These are phyloP conservation scores for Anastatus disparis DNA, from an alignment of 1,140 invertebrate species.

Conservation along the genomic window DNA sequence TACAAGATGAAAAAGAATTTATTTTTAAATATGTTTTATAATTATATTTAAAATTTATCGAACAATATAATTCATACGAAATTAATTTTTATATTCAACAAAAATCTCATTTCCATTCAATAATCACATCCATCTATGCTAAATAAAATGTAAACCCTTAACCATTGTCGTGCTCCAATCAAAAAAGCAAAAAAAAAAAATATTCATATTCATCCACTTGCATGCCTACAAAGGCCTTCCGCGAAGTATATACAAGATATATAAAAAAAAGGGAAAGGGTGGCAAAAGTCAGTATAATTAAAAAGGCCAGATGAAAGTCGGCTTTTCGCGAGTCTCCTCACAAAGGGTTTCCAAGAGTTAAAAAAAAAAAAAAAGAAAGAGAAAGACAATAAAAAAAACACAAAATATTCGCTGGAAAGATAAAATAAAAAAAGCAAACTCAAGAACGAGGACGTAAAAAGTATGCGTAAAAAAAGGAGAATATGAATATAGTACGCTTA, in stretches of 20 bases:
- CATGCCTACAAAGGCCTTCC: background rate
- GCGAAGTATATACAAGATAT: background rate
- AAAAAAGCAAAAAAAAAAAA: constrained; percentile 18
- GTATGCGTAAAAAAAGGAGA: constrained; percentile 3
- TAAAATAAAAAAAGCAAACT: background rate
- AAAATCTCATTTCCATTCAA: no score
- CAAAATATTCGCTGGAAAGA: background rate
- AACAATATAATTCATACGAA: no score
- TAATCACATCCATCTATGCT: no score
- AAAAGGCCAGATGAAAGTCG: constrained; percentile 18
- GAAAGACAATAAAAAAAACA: no score
- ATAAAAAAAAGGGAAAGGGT: constrained; percentile 14
- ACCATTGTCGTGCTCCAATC: background rate
- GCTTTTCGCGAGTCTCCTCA: background rate
- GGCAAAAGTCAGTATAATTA: constrained; percentile 25
- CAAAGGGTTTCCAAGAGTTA: no score
- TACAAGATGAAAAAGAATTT: no score
- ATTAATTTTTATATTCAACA: no score
- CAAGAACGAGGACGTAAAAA: constrained; percentile 37
- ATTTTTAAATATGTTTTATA: no score
- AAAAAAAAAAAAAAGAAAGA: no score
- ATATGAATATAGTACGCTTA: background rate
- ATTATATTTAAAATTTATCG: no score
- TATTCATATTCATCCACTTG: background rate
- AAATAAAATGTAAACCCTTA: background rate